Evolutionary conservation across 2,113 vertebrate species (phyloP).

Genomic region (Sphyrna mokarran): DNA sequence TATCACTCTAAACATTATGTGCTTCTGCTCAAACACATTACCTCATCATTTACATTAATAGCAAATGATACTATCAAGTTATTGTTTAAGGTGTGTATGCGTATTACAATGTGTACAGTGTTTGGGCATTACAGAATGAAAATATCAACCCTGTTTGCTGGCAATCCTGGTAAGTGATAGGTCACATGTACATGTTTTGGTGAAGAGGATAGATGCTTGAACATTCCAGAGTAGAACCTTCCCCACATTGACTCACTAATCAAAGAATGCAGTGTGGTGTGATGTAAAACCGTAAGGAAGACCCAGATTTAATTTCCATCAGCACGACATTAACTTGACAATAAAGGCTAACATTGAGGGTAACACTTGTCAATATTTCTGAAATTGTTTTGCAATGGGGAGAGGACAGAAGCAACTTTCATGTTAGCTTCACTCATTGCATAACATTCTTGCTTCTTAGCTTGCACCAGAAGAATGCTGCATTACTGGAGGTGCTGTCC

Average conservation of each 20-base stretch:
- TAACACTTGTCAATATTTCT: not conserved
- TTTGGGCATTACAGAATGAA: not conserved
- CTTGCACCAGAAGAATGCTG: not conserved
- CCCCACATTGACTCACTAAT: not conserved
- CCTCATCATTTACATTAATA: not conserved
- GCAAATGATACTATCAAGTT: not conserved
- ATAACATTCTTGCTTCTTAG: not conserved
- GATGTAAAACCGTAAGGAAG: not conserved
- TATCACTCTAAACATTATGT: not conserved
- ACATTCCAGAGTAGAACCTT: not conserved
- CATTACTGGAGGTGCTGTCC: not conserved
- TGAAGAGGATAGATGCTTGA: not conserved
- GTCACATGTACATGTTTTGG: not conserved
- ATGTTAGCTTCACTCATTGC: not conserved
- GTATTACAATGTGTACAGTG: not conserved
- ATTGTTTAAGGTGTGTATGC: not conserved
- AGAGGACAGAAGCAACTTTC: not conserved
- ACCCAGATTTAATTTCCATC: not conserved
- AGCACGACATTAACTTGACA: not conserved
- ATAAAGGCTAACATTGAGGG: not conserved
- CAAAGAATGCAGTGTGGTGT: not conserved
- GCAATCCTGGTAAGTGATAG: not conserved
- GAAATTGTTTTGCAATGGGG: not conserved
- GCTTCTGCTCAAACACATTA: not conserved
- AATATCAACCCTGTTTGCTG: not conserved